A percentile compares a stretch with the other conserved stretches of the same genome.
These are phyloP conservation scores for Bombyx mandarina DNA, from an alignment of 1,140 invertebrate genomes.

Conservation along the genomic window DNA sequence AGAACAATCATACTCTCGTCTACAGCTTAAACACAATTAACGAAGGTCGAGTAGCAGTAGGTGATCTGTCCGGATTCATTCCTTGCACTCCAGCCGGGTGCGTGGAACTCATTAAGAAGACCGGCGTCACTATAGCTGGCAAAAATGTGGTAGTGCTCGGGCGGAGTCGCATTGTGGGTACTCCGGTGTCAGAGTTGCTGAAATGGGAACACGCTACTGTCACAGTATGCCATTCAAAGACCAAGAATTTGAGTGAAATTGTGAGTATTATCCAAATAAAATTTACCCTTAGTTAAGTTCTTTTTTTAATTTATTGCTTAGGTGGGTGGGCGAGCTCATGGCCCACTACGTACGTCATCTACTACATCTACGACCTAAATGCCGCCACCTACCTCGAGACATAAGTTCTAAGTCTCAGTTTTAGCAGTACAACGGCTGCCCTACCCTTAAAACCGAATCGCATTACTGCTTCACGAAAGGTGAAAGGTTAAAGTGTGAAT, in stretches of 20 bases:
- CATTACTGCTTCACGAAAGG: too few species aligned
- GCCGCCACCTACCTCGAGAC: too few species aligned
- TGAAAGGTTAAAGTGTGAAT: neutral
- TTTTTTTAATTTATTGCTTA: too few species aligned
- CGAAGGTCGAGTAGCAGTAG: conserved; percentile 89
- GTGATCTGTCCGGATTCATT: conserved; percentile 88
- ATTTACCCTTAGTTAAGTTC: too few species aligned
- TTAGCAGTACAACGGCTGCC: neutral
- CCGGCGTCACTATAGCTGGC: conserved; percentile 85
- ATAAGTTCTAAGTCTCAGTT: neutral
- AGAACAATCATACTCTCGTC: conserved; percentile 4
- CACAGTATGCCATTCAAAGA: conserved; percentile 96
- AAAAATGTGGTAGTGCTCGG: conserved; percentile 94
- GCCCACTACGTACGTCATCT: too few species aligned
- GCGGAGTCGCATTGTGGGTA: conserved; percentile 97
- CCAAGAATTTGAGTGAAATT: conserved; percentile 84
- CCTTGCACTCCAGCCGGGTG: conserved; percentile 96
- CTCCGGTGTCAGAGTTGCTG: conserved; percentile 93
- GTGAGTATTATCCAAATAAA: conserved; percentile 65
- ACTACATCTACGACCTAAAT: too few species aligned
- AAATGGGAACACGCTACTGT: conserved; percentile 98
- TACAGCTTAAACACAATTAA: conserved; percentile 89
- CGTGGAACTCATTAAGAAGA: conserved; percentile 90
- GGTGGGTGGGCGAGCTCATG: too few species aligned
- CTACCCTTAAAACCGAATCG: neutral